Evolutionary conservation across 2,113 vertebrate genomes (phyloP).

Genomic region (Nansenia antarctica): DNA sequence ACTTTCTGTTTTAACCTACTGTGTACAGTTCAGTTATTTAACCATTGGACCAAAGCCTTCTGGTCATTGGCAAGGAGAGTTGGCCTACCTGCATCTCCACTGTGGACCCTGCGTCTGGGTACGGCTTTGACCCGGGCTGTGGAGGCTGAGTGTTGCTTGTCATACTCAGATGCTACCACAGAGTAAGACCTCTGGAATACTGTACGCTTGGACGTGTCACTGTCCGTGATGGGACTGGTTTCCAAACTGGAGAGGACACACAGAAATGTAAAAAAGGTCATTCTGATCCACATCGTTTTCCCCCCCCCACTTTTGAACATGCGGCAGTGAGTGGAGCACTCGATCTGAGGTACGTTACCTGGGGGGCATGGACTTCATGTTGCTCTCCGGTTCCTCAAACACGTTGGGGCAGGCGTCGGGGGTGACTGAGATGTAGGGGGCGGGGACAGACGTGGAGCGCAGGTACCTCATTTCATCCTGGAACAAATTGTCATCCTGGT

Average conservation of each 20-base stretch:
- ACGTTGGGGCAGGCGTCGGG: conserved; percentile 97
- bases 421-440: conserved; percentile 96
- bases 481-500: conserved; percentile 97
- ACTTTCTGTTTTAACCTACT: too few relatives aligned
- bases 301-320: too few relatives aligned
- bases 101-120: conserved; percentile 94
- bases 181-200: conserved; percentile 98
- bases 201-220: conserved; percentile 92
- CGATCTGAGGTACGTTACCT: conserved; percentile 75
- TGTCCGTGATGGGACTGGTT: conserved; percentile 97
- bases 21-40: too few relatives aligned
- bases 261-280: conserved; percentile 1
- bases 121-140: conserved; percentile 95
- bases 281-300: too few relatives aligned
- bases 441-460: conserved; percentile 95
- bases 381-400: conserved; percentile 97
- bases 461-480: conserved; percentile 98
- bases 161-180: conserved; percentile 97
- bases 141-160: conserved; percentile 96
- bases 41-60: background rate
- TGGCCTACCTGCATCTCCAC: conserved; percentile 90
- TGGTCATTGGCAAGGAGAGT: background rate
- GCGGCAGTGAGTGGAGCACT: too few relatives aligned
- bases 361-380: conserved; percentile 99
- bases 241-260: conserved; percentile 81